These are phyloP conservation scores for Nannobrachium achirus DNA, from an alignment of 2,113 vertebrate species.

Conservation along the genomic window DNA sequence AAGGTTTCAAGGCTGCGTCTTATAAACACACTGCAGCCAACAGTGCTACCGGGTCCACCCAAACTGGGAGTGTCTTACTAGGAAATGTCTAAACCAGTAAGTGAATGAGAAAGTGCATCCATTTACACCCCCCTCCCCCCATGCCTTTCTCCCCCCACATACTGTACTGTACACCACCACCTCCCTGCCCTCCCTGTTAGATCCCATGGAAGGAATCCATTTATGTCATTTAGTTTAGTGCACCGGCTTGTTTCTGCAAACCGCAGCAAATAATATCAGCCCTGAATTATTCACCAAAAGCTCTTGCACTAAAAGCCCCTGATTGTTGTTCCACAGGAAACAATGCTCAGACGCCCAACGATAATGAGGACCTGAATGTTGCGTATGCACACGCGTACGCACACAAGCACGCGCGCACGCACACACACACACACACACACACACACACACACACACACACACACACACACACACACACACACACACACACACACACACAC, in stretches of 20 bases:
- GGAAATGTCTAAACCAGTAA: conserved; percentile 84
- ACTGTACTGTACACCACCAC: conserved; percentile 32
- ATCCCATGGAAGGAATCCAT: conserved; percentile 85
- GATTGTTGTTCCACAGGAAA: conserved; percentile 80
- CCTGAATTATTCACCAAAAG: conserved; percentile 94
- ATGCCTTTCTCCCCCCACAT: no score
- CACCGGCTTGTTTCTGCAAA: conserved; percentile 78
- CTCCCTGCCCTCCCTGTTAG: conserved; percentile 64
- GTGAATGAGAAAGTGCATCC: conserved; percentile 71
- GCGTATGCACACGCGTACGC: conserved; percentile 10
- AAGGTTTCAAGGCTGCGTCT: conserved; percentile 63
- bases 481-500: conserved; percentile 1
- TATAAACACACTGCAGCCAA: conserved; percentile 74
- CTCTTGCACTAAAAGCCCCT: conserved; percentile 87
- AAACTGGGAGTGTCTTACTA: conserved; percentile 88
- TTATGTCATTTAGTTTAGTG: conserved; percentile 85
- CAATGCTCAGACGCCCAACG: conserved; percentile 69
- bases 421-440: conserved; percentile 7
- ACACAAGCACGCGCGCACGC: conserved; percentile 1
- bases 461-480: conserved; percentile 5
- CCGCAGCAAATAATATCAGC: conserved; percentile 83
- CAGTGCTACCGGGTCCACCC: conserved; percentile 72
- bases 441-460: conserved; percentile 20
- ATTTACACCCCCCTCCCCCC: conserved; percentile 30
- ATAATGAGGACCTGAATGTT: conserved; percentile 63